phyloP scores from a whole-genome alignment of 1,140 invertebrate species.

The Lepidurus apus region DNA sequence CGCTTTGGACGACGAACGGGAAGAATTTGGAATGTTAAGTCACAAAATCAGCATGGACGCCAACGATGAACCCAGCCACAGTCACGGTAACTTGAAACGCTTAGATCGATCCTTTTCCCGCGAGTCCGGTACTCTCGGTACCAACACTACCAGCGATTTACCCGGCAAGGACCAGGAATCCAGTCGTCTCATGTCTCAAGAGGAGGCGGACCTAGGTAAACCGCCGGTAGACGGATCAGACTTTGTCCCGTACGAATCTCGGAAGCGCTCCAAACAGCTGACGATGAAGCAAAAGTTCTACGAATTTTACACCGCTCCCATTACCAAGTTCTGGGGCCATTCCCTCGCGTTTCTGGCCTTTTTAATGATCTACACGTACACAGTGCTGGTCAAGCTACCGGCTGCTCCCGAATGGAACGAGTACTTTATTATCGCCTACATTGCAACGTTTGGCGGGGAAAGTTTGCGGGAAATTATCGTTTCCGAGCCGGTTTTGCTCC shows the following conservation, averaged over 20 bases:
- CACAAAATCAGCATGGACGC: neutral
- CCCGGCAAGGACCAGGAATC: neutral
- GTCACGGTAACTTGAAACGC: neutral
- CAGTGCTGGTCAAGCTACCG: constrained; percentile 79
- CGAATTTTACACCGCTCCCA: constrained; percentile 95
- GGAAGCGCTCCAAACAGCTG: constrained; percentile 43
- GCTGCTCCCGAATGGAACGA: constrained; percentile 74
- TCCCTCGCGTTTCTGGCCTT: constrained; percentile 91
- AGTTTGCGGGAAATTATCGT: constrained; percentile 85
- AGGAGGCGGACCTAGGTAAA: neutral
- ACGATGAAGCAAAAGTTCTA: constrained; percentile 84
- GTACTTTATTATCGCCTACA: constrained; percentile 84
- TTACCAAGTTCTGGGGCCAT: constrained; percentile 97
- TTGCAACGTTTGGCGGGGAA: constrained; percentile 82
- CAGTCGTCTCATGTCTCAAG: neutral
- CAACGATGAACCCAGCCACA: constrained; percentile 11
- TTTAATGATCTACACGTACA: constrained; percentile 83
- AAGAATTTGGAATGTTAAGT: neutral
- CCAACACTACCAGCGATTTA: neutral
- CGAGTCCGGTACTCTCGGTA: neutral
- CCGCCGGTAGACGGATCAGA: neutral
- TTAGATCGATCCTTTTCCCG: constrained; percentile 8
- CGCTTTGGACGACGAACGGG: neutral
- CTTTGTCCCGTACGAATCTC: neutral
- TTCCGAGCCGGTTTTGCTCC: constrained; percentile 76